Conservation (phyloP, 2,113 vertebrate species). For the Leptodactylus fuscus region DNA sequence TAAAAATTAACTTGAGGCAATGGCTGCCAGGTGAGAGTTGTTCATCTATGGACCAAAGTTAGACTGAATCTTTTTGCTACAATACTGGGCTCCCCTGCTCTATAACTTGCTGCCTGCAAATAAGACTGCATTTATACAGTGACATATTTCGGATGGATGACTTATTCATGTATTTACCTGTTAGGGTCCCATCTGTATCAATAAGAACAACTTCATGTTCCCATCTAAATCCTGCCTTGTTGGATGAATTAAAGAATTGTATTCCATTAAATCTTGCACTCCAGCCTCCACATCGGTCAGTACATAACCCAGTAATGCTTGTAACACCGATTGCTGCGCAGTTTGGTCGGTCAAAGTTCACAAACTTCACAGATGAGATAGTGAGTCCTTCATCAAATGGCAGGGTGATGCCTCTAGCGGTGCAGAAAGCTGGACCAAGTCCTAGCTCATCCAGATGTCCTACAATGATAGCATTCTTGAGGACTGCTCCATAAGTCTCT, state of each 20-base stretch:
- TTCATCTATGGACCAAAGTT: no score
- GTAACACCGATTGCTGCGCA: constrained; percentile 80
- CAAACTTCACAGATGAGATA: constrained; percentile 76
- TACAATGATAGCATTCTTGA: constrained; percentile 81
- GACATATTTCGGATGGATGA: no score
- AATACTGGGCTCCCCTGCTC: no score
- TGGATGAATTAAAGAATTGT: constrained; percentile 72
- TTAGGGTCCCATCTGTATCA: constrained; percentile 83
- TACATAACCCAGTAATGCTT: constrained; percentile 72
- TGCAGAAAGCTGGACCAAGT: constrained; percentile 72
- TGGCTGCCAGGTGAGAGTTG: no score
- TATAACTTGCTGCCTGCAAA: no score
- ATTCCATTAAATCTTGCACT: constrained; percentile 72
- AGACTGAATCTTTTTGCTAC: no score
- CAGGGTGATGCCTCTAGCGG: constrained; percentile 72
- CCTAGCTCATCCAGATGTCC: constrained; percentile 80
- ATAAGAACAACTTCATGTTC: constrained; percentile 83
- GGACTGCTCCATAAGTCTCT: constrained; percentile 73
- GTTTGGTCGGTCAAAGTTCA: constrained; percentile 78
- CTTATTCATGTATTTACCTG: constrained; percentile 74
- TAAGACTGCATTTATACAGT: no score
- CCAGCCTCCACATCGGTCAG: constrained; percentile 81
- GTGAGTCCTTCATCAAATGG: constrained; percentile 84
- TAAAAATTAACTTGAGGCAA: no score
- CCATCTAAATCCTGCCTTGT: constrained; percentile 85